Conservation (phyloP, 2,113 vertebrate species). For the Alaudala cheleensis region DNA sequence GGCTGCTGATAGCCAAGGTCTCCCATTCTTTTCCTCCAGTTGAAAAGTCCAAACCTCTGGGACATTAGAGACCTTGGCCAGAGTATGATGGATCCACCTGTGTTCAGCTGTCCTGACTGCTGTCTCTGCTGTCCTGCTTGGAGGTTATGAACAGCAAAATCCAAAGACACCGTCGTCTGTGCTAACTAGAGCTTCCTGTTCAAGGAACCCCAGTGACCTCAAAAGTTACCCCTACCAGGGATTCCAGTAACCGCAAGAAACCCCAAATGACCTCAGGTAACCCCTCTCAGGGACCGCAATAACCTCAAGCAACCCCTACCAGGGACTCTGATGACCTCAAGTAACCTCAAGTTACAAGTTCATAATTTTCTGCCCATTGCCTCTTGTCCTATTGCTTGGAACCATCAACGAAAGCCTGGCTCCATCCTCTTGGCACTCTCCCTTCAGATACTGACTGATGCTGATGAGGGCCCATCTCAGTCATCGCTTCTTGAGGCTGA, state of each 20-base stretch:
- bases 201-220: no score
- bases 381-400: neutral
- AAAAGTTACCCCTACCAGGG: no score
- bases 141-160: neutral
- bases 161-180: neutral
- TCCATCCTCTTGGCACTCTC: neutral
- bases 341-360: neutral
- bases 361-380: neutral
- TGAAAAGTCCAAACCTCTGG: neutral
- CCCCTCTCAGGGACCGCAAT: no score
- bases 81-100: neutral
- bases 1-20: neutral
- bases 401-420: accelerated
- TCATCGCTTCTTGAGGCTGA: accelerated
- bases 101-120: neutral
- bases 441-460: neutral
- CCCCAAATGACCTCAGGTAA: neutral
- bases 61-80: neutral
- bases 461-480: neutral
- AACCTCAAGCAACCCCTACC: neutral
- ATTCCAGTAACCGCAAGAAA: no score
- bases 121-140: neutral
- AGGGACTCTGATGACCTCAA: neutral
- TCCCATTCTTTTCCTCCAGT: neutral
- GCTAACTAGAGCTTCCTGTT: neutral